These are phyloP conservation scores for Scomber colias DNA, from an alignment of 2,113 vertebrate species.

Conservation along the genomic window DNA sequence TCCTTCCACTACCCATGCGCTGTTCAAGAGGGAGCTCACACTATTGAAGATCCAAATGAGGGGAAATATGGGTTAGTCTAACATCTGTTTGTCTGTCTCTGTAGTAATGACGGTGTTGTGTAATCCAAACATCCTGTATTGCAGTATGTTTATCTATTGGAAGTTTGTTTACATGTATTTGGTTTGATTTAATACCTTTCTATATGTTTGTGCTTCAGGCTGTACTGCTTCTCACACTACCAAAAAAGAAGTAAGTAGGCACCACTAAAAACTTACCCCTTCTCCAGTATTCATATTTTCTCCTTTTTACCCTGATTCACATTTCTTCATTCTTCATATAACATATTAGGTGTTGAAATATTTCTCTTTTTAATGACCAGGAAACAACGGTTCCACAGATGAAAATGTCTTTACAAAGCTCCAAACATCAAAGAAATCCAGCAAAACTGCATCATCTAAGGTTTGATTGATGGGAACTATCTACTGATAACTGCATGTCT, in stretches of 20 bases:
- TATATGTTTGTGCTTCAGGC: conserved; percentile 46
- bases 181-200: background rate
- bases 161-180: background rate
- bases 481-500: too few species aligned
- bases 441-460: background rate
- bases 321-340: background rate
- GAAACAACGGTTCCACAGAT: background rate
- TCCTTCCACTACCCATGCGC: conserved; percentile 85
- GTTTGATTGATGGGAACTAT: conserved; percentile 22
- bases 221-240: conserved; percentile 56
- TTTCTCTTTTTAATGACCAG: conserved; percentile 22
- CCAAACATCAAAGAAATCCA: background rate
- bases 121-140: background rate
- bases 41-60: background rate
- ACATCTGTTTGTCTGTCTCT: background rate
- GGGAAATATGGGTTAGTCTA: conserved; percentile 72
- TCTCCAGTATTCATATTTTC: background rate
- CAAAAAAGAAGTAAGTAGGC: background rate
- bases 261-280: background rate
- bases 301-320: too few species aligned
- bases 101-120: background rate
- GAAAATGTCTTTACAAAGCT: background rate
- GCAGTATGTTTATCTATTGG: background rate
- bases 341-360: background rate
- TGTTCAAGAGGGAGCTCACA: conserved; percentile 9